Evolutionary conservation across 2,888 invertebrate genomes (phyloP).

Genomic region (Prosopocoilus inquinatus): DNA sequence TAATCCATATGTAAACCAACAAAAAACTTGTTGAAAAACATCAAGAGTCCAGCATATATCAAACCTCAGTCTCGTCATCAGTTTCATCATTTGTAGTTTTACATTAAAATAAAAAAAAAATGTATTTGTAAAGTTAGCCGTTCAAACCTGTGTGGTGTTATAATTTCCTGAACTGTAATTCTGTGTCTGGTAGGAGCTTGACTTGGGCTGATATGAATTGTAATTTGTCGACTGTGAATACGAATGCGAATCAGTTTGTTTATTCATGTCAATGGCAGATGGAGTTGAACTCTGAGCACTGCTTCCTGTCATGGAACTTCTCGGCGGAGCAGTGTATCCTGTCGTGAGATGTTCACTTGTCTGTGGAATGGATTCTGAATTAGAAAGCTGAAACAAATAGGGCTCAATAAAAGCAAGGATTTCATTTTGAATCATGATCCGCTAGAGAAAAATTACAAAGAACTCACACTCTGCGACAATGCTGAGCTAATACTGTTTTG

Average conservation of each 20-base stretch:
- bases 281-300: constrained; percentile 34
- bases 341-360: constrained; percentile 47
- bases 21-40: constrained; percentile 29
- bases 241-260: constrained; percentile 45
- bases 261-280: constrained; percentile 40
- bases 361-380: constrained; percentile 48
- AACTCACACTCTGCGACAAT: constrained; percentile 42
- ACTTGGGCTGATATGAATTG: constrained; percentile 47
- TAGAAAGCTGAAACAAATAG: constrained; percentile 40
- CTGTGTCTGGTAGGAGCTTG: constrained; percentile 40
- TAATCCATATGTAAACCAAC: constrained; percentile 10
- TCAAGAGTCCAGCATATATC: neutral
- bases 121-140: too few relatives aligned
- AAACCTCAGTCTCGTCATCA: constrained; percentile 41
- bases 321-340: constrained; percentile 46
- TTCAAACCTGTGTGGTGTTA: constrained; percentile 41
- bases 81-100: constrained; percentile 32
- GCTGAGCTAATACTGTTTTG: constrained; percentile 51
- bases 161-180: constrained; percentile 37
- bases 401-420: too few relatives aligned
- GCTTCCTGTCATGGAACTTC: constrained; percentile 47
- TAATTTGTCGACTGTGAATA: constrained; percentile 52
- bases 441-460: neutral
- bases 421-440: neutral
- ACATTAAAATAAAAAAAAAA: too few relatives aligned